Base-by-base conservation (phyloP, 2,113 vertebrate genomes). In the Tor tambroides region DNA sequence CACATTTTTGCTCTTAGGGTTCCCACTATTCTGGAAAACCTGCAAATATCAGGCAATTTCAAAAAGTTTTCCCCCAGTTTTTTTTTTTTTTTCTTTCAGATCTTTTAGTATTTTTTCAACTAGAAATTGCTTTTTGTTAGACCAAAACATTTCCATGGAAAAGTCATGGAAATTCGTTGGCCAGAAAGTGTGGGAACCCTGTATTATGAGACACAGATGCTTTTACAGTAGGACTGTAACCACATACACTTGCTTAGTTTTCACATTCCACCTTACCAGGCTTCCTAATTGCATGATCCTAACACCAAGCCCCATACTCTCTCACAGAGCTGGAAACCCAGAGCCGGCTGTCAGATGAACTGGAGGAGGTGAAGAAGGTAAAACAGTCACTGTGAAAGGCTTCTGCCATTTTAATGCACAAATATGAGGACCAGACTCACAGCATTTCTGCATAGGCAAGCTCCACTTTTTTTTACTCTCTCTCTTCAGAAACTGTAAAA, bases 351-450 rank as follows among this genome's bases (percentile, higher is more conserved):
- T 56, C 86, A 90, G 84, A 94, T 54, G 93, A 95, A 23, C 92
- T 95, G 78, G 90, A 93, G 84, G 90, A 92, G 61, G 90, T 93
- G 74, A 91, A 92, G 84, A 91, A 95, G 95, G 96, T 97, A 95
- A 92, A 83, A 6, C 0, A 2, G 10, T 23, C 41, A 15, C 41
- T 41, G n/a, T 76, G n/a, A 46, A 49, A 26, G 23, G 7, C n/a
- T 26, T 49, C 23, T 26, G 74, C 1, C n/a, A 9, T 7, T 76
- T 49, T 46, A 28, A 28, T 14, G 6, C 0, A 5, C 14, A 76
- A n/a, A 6, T 41, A 26, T 77, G 43, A 49, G 15, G 43, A 28
- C 74, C 11, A 77, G 74, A 49, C 74, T 76, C 2, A 23, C 21
- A 38, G 21, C 0, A 8, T 7, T 41, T 74, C 2, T n/a, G 1